Evolutionary conservation across 1,140 invertebrate genomes (phyloP).

Genomic region (Berghia stephanieae): DNA sequence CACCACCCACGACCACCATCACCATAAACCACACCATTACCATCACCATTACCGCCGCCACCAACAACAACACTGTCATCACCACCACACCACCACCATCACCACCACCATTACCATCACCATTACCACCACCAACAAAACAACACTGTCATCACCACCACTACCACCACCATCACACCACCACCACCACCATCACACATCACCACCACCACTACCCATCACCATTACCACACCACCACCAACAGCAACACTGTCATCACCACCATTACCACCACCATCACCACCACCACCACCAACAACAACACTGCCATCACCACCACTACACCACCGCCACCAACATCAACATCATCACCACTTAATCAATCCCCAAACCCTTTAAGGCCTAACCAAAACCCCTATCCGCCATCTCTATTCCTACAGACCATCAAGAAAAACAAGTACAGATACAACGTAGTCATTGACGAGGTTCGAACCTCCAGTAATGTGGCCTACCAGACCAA

Average conservation of each 20-base stretch:
- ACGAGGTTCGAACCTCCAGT: constrained; percentile 66
- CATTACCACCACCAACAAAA: too few species aligned
- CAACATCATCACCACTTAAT: too few species aligned
- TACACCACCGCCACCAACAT: too few species aligned
- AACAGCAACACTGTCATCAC: too few species aligned
- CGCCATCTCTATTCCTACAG: constrained; percentile 36
- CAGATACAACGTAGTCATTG: constrained; percentile 67
- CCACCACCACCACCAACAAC: neutral
- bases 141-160: neutral
- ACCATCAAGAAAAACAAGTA: constrained; percentile 58
- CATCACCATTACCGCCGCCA: too few species aligned
- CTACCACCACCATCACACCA: neutral
- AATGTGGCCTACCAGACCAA: constrained; percentile 65
- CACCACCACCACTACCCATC: neutral
- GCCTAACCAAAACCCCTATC: too few species aligned
- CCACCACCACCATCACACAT: neutral
- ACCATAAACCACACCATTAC: too few species aligned
- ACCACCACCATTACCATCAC: neutral
- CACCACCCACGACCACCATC: too few species aligned
- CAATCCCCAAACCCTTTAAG: too few species aligned
- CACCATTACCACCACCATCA: neutral
- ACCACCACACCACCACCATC: too few species aligned
- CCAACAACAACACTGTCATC: too few species aligned
- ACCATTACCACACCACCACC: neutral
- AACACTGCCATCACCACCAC: neutral